These are phyloP conservation scores for Eristalis intricaria DNA, from an alignment of 2,888 invertebrate species.

Conservation along the genomic window DNA sequence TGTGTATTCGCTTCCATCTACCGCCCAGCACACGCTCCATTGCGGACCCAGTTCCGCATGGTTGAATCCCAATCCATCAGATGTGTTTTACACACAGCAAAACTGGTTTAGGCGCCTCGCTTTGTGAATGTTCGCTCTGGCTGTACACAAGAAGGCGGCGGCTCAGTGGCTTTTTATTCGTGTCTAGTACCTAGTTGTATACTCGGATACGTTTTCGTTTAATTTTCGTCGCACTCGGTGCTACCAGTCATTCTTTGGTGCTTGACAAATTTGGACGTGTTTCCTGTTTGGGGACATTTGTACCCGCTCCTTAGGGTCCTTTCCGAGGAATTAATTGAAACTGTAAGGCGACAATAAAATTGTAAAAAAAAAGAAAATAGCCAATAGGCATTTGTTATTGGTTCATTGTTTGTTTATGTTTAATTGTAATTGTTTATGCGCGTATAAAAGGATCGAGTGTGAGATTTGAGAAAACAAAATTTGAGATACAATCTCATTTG, in stretches of 20 bases:
- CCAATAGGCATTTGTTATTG: neutral
- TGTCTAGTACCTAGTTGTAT: slow-evolving; percentile 17
- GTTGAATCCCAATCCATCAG: slow-evolving; percentile 69
- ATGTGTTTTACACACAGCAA: slow-evolving; percentile 48
- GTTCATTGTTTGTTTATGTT: slow-evolving; percentile 7
- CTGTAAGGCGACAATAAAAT: slow-evolving; percentile 32
- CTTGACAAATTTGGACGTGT: slow-evolving; percentile 79
- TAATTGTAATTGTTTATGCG: neutral
- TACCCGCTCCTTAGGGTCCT: slow-evolving; percentile 61
- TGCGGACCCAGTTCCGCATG: slow-evolving; percentile 70
- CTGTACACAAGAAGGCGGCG: slow-evolving; percentile 60
- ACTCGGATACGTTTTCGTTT: slow-evolving; percentile 57
- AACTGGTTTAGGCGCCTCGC: slow-evolving; percentile 70
- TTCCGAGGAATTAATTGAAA: slow-evolving; percentile 46
- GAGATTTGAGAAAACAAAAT: slow-evolving; percentile 4
- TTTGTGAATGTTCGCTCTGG: slow-evolving; percentile 17
- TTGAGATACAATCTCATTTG: slow-evolving; percentile 12
- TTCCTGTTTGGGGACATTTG: slow-evolving; percentile 61
- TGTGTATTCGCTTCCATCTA: slow-evolving; percentile 26
- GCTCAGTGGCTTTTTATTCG: slow-evolving; percentile 50
- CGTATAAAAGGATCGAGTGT: slow-evolving; percentile 27
- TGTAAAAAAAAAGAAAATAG: slow-evolving; percentile 15
- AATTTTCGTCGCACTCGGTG: slow-evolving; percentile 62
- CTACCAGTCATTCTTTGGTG: slow-evolving; percentile 79
- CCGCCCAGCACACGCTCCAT: slow-evolving; percentile 69